Conservation (phyloP, 2,797 vertebrate species). For the Channallabes apus region DNA sequence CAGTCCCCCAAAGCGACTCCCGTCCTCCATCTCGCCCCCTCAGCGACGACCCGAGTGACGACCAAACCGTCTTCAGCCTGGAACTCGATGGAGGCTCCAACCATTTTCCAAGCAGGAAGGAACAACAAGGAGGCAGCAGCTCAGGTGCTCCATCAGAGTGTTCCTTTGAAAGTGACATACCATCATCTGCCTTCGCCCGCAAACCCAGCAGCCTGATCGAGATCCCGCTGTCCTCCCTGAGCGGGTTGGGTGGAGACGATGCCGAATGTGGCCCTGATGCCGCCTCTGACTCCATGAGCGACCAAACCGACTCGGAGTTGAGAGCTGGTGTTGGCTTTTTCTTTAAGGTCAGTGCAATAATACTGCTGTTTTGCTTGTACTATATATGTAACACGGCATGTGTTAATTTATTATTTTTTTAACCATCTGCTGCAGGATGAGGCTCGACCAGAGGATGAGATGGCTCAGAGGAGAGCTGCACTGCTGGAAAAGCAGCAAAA, state of each 20-base stretch:
- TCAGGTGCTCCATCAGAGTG: slow-evolving; percentile 80
- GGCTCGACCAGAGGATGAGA: slow-evolving; percentile 82
- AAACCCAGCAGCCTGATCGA: slow-evolving; percentile 83
- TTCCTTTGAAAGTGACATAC: slow-evolving; percentile 79
- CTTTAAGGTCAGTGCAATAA: slow-evolving; percentile 78
- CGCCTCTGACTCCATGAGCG: slow-evolving; percentile 78
- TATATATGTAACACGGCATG: background rate
- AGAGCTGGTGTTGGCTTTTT: slow-evolving; percentile 83
- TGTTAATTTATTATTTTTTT: background rate
- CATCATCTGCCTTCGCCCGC: slow-evolving; percentile 65
- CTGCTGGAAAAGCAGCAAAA: slow-evolving; percentile 88
- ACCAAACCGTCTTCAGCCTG: slow-evolving; percentile 71
- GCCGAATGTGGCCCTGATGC: slow-evolving; percentile 68
- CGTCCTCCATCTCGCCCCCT: slow-evolving; percentile 66
- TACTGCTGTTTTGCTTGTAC: background rate
- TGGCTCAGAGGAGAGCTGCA: slow-evolving; percentile 85
- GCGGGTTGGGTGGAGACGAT: slow-evolving; percentile 67
- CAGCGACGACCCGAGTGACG: slow-evolving; percentile 66
- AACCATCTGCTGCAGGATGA: slow-evolving; percentile 70
- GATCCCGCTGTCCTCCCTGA: slow-evolving; percentile 80
- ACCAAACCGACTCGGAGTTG: slow-evolving; percentile 74
- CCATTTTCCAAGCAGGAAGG: slow-evolving; percentile 59
- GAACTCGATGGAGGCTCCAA: slow-evolving; percentile 69
- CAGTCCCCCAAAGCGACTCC: slow-evolving; percentile 62
- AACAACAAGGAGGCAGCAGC: slow-evolving; percentile 68